A percentile compares a stretch with the other conserved stretches of the same genome.
Conservation (phyloP, 2,113 vertebrate species). For the Nibea albiflora region DNA sequence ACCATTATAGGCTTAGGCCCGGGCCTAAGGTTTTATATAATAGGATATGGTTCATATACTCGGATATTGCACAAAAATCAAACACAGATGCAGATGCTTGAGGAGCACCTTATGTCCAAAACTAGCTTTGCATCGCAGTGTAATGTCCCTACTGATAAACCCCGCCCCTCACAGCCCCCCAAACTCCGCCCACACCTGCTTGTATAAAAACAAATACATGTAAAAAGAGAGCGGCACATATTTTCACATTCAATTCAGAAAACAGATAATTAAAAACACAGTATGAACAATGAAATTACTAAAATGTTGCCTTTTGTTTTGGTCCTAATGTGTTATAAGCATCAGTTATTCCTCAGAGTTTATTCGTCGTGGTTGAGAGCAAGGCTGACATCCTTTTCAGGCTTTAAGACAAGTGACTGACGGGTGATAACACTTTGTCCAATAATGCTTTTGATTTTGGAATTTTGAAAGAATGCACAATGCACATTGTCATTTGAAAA, state of each 20-base stretch:
- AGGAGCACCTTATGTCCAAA: constrained; percentile 59
- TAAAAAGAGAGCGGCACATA: constrained; percentile 58
- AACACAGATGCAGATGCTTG: constrained; percentile 66
- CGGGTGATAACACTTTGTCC: constrained; percentile 40
- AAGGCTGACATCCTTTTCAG: constrained; percentile 6
- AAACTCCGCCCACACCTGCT: constrained; percentile 50
- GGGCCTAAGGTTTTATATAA: constrained; percentile 49
- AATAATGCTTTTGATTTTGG: constrained; percentile 44
- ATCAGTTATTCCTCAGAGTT: constrained; percentile 56
- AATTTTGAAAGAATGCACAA: constrained; percentile 24
- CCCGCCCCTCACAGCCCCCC: constrained; percentile 25
- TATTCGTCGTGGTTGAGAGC: too few relatives aligned
- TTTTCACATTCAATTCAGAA: constrained; percentile 76
- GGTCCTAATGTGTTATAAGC: constrained; percentile 70
- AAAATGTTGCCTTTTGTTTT: constrained; percentile 55
- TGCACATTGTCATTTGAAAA: constrained; percentile 42
- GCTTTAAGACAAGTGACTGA: constrained; percentile 22
- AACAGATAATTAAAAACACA: constrained; percentile 63
- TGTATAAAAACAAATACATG: constrained; percentile 63
- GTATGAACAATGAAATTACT: constrained; percentile 47
- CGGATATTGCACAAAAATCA: constrained; percentile 83
- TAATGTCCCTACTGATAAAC: constrained; percentile 54
- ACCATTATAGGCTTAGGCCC: constrained; percentile 62
- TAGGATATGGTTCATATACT: constrained; percentile 66
- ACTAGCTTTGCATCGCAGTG: constrained; percentile 66